Base-by-base conservation (phyloP, 2,113 vertebrate species). In the Leucoraja erinaceus region DNA sequence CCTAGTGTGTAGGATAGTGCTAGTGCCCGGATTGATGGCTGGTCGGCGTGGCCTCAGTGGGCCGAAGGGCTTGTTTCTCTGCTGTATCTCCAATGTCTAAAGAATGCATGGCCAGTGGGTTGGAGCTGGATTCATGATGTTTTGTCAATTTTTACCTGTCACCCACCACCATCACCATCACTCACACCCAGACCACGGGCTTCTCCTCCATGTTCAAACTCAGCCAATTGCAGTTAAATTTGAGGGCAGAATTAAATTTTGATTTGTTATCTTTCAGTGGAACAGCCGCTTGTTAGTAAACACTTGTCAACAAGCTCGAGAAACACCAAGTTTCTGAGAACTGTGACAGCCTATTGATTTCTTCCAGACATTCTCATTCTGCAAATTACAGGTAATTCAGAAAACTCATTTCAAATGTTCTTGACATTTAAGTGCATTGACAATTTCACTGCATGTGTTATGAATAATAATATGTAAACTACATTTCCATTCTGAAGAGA, bases 391-490 rank as follows among this genome's bases (percentile, higher is more conserved):
- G 22, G 56, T 12, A 59, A 61, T 59, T n/a, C 81, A 84, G 79
- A 83, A 84, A 84, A 84, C 54, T 61, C 54, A 84, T 84, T 84
- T 84, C 54, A 84, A 84, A 61, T 84, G 56, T 25, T 84, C 56
- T 59, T 84, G 81, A 84, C 81, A 84, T 84, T 84, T n/a, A 84
- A 56, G 12, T 10, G 4, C 22, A n/a, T 59, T 61, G 81, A n/a
- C 25, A 61, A 12, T 12, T 47, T 47, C 38, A 47, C 38, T n/a
- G 81, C 2, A 11, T n/a, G 56, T 84, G 81, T 11, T 61, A 0
- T 28, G 81, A 84, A 14, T 84, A 84, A 84, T 25, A 84, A 61
- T 0, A 4, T n/a, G 28, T 0, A 61, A 83, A 22, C 47, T 54
- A 54, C 25, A n/a, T 22, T 84, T 61, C 25, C 54, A n/a, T 84